Percentiles rank a stretch among this genome's conserved stretches.
Evolutionary conservation across 2,113 vertebrate species (phyloP).

Genomic region (Pionites leucogaster): DNA sequence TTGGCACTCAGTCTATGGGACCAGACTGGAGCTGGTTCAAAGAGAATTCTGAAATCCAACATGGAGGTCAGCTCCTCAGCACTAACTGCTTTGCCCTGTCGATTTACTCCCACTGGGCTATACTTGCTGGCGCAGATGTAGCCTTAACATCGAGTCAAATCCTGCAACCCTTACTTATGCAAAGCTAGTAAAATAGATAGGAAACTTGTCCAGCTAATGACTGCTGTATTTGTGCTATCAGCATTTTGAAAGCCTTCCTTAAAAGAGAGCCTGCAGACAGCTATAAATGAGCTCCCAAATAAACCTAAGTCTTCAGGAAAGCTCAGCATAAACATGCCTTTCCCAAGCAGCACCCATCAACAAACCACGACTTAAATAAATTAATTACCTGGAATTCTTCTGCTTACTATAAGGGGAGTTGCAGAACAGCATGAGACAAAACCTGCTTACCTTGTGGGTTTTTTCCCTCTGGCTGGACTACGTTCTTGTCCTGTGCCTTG

Average conservation of each 20-base stretch:
- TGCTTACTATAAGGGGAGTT: neutral
- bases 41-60: neutral
- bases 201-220: neutral
- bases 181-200: neutral
- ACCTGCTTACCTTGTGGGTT: rapidly evolving
- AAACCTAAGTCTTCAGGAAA: neutral
- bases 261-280: neutral
- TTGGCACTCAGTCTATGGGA: neutral
- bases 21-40: neutral
- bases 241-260: neutral
- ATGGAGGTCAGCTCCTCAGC: neutral
- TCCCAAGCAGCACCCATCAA: neutral
- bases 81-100: neutral
- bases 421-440: neutral
- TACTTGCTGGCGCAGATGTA: neutral
- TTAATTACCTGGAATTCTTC: neutral
- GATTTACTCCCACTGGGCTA: neutral
- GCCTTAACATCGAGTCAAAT: neutral
- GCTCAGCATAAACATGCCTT: neutral
- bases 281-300: neutral
- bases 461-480: neutral
- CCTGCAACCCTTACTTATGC: neutral
- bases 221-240: neutral
- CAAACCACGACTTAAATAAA: neutral
- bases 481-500: rapidly evolving